Evolutionary conservation across 2,797 vertebrate species (phyloP).

Genomic region (Propithecus perrieri): DNA sequence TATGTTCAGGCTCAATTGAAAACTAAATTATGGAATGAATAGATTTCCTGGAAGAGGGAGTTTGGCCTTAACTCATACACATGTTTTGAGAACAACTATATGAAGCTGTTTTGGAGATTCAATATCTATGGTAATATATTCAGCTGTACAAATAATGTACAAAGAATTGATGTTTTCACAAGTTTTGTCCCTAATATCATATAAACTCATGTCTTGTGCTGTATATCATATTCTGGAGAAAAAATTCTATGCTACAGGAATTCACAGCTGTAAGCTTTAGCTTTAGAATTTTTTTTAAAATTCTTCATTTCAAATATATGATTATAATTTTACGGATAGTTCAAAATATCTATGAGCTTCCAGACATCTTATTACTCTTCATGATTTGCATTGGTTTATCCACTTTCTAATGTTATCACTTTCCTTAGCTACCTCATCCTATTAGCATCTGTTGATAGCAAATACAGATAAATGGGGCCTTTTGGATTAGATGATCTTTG

Average conservation of each 20-base stretch:
- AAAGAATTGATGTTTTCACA: constrained; percentile 50
- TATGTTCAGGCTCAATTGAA: constrained; percentile 84
- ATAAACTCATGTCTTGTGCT: neutral
- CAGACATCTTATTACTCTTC: neutral
- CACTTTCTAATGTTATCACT: constrained; percentile 8
- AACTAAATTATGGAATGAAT: constrained; percentile 85
- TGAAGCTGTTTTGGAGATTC: constrained; percentile 67
- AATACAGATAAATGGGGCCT: neutral
- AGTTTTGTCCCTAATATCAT: constrained; percentile 25
- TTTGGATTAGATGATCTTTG: constrained; percentile 26
- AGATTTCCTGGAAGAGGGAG: constrained; percentile 83
- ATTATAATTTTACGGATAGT: constrained; percentile 41
- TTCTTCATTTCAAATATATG: constrained; percentile 40
- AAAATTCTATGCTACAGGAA: neutral
- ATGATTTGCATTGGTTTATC: neutral
- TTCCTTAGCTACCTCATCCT: constrained; percentile 45
- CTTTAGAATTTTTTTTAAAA: neutral
- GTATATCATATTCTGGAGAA: constrained; percentile 2
- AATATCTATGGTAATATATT: constrained; percentile 70
- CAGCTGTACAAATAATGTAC: constrained; percentile 23
- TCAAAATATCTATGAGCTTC: constrained; percentile 30
- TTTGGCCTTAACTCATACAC: constrained; percentile 81
- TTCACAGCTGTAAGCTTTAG: constrained; percentile 15
- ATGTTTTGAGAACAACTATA: constrained; percentile 72
- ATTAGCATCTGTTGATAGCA: neutral